Percentiles rank a stretch among this genome's conserved stretches.
Evolutionary conservation across 2,797 vertebrate genomes (phyloP).

Genomic region (Peromyscus eremicus): DNA sequence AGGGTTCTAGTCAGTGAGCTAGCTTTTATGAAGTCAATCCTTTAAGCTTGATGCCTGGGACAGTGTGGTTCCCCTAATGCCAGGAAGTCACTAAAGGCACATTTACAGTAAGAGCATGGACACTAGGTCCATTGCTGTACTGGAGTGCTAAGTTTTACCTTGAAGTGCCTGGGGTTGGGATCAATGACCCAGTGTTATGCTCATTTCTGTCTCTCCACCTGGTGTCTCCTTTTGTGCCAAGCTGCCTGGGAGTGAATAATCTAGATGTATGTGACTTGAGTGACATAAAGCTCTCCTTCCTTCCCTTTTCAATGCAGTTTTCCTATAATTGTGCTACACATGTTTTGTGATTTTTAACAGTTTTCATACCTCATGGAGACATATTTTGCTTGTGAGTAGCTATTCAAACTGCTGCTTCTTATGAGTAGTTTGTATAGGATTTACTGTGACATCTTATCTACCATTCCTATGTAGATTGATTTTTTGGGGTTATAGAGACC

Average conservation of each 20-base stretch:
- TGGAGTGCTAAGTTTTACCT: not conserved
- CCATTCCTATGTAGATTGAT: not conserved
- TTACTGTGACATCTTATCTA: not conserved
- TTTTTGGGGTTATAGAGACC: not conserved
- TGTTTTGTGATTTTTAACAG: not conserved
- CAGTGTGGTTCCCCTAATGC: too few species aligned
- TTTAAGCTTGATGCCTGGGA: not conserved
- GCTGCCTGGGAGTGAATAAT: not conserved
- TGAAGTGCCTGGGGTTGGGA: not conserved
- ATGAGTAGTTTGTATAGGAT: not conserved
- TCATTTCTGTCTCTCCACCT: not conserved
- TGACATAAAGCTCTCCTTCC: not conserved
- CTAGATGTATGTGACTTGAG: not conserved
- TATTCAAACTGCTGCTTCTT: not conserved
- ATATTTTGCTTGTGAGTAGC: not conserved
- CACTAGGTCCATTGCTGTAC: not conserved
- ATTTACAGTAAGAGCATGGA: not conserved
- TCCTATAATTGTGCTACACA: not conserved
- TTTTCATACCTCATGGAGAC: not conserved
- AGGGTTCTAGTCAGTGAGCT: not conserved
- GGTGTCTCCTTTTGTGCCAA: not conserved
- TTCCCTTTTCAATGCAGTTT: not conserved
- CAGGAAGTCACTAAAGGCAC: not conserved
- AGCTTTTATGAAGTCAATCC: too few species aligned
- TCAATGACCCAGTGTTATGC: not conserved